phyloP scores from a whole-genome alignment of 2,113 vertebrate species.

The Gnathonemus longibarbis region DNA sequence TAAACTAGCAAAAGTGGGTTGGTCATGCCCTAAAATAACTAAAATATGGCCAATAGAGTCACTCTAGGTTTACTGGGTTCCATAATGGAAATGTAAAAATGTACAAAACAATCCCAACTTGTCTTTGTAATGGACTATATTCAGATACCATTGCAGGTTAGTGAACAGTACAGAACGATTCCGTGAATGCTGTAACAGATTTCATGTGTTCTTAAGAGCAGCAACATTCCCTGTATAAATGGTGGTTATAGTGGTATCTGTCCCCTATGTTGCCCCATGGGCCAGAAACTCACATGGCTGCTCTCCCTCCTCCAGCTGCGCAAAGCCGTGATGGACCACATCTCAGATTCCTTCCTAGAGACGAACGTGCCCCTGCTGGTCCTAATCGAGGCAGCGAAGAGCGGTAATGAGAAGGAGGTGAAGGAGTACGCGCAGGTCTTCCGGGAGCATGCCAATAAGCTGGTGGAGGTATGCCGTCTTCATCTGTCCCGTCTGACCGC shows the following conservation, averaged over 20 bases:
- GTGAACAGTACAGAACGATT: background rate
- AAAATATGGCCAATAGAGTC: background rate
- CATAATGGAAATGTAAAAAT: background rate
- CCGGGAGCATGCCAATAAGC: conserved; percentile 92
- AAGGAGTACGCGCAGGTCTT: conserved; percentile 97
- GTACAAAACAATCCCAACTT: background rate
- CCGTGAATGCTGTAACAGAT: background rate
- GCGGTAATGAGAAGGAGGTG: conserved; percentile 87
- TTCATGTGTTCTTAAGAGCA: background rate
- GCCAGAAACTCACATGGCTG: background rate
- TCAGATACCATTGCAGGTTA: background rate
- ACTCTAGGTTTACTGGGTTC: background rate
- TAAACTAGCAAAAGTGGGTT: background rate
- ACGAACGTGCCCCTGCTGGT: conserved; percentile 75
- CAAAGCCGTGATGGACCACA: conserved; percentile 81
- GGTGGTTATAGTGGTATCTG: background rate
- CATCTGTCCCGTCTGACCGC: background rate
- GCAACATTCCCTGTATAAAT: background rate
- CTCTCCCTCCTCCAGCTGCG: conserved; percentile 54
- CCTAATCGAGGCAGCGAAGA: conserved; percentile 76
- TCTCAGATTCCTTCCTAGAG: conserved; percentile 76
- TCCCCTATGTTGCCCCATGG: too few relatives aligned
- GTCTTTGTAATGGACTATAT: background rate
- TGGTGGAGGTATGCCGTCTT: conserved; percentile 79
- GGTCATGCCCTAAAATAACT: background rate